phyloP scores from a whole-genome alignment of 2,113 vertebrate genomes.

The Pelmatolapia mariae region DNA sequence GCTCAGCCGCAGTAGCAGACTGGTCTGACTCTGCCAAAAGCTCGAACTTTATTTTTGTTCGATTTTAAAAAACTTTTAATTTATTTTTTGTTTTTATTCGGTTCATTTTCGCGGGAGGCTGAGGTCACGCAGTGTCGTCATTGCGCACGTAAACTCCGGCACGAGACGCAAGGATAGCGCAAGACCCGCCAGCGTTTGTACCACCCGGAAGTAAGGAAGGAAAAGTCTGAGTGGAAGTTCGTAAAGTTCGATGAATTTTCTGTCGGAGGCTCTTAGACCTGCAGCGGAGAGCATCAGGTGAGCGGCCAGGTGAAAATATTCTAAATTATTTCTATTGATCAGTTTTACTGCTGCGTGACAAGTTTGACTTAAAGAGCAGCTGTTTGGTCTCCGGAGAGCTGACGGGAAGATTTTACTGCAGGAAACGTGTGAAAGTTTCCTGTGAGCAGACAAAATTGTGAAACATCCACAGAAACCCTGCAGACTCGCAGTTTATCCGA shows the following conservation, averaged over 20 bases:
- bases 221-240: neutral
- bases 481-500: neutral
- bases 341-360: neutral
- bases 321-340: neutral
- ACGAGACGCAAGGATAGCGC: neutral
- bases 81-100: neutral
- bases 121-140: neutral
- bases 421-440: neutral
- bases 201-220: slow-evolving; percentile 15
- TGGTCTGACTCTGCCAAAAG: neutral
- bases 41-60: neutral
- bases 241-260: neutral
- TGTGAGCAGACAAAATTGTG: neutral
- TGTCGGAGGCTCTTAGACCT: neutral
- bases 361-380: neutral
- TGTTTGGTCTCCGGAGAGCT: neutral
- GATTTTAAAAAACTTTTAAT: neutral
- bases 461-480: neutral
- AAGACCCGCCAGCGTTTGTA: neutral
- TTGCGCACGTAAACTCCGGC: neutral
- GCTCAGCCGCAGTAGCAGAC: neutral
- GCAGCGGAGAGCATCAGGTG: neutral
- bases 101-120: neutral
- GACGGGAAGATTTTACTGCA: neutral
- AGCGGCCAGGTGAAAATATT: neutral